Conservation (phyloP, 2,113 vertebrate species). For the Serinus canaria region DNA sequence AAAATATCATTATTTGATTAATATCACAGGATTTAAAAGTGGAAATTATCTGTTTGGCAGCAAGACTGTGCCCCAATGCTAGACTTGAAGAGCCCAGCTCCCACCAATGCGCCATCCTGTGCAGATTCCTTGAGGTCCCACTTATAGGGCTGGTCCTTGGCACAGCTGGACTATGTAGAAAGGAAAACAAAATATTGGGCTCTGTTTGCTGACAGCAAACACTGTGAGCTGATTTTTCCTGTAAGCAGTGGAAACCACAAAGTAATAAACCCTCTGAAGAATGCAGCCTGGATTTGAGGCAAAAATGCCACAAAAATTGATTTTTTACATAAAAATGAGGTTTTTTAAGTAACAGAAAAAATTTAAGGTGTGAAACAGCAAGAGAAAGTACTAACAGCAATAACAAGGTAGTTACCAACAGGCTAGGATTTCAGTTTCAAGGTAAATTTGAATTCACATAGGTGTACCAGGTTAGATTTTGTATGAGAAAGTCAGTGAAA, state of each 20-base stretch:
- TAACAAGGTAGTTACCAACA: not conserved
- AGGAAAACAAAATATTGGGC: not conserved
- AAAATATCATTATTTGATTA: not conserved
- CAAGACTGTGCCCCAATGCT: accelerated
- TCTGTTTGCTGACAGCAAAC: not conserved
- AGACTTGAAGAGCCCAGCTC: not conserved
- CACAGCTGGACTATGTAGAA: not conserved
- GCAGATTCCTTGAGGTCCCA: not conserved
- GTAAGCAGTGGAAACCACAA: not conserved
- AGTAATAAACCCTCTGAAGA: not conserved
- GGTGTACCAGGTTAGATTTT: not conserved
- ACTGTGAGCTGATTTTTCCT: not conserved
- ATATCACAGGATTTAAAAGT: not conserved
- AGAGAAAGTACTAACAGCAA: not conserved
- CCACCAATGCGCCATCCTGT: accelerated
- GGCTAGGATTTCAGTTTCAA: not conserved
- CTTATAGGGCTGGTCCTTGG: not conserved
- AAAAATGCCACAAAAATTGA: not conserved
- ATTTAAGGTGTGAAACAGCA: not conserved
- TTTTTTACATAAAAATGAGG: not conserved
- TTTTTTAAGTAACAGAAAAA: not conserved
- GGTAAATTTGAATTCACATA: conserved; percentile 5
- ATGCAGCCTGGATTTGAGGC: not conserved
- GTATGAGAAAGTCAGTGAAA: not conserved
- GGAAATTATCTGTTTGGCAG: not conserved